Percentiles rank a stretch among this genome's conserved stretches.
These are phyloP conservation scores for Euplagia quadripunctaria DNA, from an alignment of 2,888 invertebrate species.

Conservation along the genomic window DNA sequence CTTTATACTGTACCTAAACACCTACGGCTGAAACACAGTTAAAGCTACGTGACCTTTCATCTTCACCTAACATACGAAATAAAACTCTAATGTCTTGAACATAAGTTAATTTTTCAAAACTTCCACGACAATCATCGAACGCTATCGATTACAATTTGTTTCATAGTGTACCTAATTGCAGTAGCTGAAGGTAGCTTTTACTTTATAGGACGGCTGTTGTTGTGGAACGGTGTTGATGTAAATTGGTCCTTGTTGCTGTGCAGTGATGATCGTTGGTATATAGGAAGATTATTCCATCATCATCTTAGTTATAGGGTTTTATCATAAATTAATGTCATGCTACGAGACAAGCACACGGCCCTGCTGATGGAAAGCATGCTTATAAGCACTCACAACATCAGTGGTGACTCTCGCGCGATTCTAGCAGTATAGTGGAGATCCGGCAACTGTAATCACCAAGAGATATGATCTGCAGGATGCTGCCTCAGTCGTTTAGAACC, in stretches of 20 bases:
- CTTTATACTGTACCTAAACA: conserved; percentile 55
- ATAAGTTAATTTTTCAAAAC: conserved; percentile 59
- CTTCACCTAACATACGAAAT: conserved; percentile 39
- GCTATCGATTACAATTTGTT: conserved; percentile 74
- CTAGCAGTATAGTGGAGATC: too few species aligned
- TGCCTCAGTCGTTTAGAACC: too few species aligned
- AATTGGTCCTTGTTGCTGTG: conserved; percentile 62
- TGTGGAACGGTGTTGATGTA: conserved; percentile 43
- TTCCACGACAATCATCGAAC: conserved; percentile 47
- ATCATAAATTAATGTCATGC: too few species aligned
- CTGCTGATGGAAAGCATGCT: background rate
- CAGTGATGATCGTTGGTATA: conserved; percentile 29
- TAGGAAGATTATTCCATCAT: background rate
- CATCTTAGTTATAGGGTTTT: background rate
- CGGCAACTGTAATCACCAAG: too few species aligned
- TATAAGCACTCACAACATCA: background rate
- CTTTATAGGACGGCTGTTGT: conserved; percentile 40
- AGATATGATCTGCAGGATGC: too few species aligned
- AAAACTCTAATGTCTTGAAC: conserved; percentile 46
- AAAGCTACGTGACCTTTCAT: conserved; percentile 45
- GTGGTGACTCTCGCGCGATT: too few species aligned
- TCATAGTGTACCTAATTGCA: conserved; percentile 75
- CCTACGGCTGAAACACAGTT: conserved; percentile 40
- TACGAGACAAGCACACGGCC: background rate
- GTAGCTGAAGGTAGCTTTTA: conserved; percentile 71